Evolutionary conservation across 1,140 invertebrate species (phyloP).

Genomic region (Diprion similis): DNA sequence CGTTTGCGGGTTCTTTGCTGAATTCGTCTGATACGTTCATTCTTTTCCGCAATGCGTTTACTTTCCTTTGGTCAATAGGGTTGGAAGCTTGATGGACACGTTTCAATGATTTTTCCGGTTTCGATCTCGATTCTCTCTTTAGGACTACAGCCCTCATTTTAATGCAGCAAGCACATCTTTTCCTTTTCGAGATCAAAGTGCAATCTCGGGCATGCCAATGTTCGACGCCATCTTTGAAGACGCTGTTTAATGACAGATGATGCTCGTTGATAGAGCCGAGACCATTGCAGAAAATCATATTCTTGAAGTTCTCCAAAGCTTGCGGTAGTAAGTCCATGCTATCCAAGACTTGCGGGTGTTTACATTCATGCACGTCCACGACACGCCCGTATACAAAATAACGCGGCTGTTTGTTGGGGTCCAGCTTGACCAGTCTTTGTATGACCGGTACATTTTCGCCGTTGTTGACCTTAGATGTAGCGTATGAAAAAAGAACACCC

Average conservation of each 20-base stretch:
- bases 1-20: conserved; percentile 7
- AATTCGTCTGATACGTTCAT: neutral
- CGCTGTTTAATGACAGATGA: conserved; percentile 3
- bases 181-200: conserved; percentile 9
- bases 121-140: conserved; percentile 1
- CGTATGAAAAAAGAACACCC: neutral
- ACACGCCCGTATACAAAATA: neutral
- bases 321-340: neutral
- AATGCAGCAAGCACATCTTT: conserved; percentile 9
- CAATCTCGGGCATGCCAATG: neutral
- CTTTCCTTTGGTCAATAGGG: neutral
- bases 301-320: neutral
- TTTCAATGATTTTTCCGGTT: neutral
- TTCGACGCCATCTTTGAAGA: neutral
- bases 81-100: neutral
- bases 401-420: neutral
- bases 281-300: neutral
- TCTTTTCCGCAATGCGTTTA: neutral
- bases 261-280: neutral
- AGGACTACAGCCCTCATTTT: neutral
- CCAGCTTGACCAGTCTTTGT: neutral
- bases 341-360: neutral
- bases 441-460: neutral
- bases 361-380: neutral
- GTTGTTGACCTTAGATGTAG: neutral